Conservation (phyloP, 2,797 vertebrate species). For the Holocentrus rufus region DNA sequence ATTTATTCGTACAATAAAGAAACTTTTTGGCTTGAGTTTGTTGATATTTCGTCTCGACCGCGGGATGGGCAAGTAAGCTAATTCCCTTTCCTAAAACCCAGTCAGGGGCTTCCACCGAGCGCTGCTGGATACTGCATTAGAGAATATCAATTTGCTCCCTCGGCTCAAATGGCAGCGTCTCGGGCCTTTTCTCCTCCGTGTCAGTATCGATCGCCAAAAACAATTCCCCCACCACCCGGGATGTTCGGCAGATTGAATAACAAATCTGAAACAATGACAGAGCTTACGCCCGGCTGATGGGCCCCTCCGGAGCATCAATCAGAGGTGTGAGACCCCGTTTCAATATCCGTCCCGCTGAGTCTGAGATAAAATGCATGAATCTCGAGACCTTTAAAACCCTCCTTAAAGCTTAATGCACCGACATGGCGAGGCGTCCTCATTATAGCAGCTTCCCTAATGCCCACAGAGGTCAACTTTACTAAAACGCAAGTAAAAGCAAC, state of each 20-base stretch:
- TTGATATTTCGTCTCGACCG: not conserved
- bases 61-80: not conserved
- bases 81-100: conserved; percentile 10
- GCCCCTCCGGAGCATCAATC: conserved; percentile 32
- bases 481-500: not conserved
- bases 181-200: conserved; percentile 19
- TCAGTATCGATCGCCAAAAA: conserved; percentile 45
- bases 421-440: no score
- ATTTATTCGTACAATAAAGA: not conserved
- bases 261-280: conserved; percentile 27
- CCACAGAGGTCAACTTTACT: no score
- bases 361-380: not conserved
- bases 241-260: conserved; percentile 12
- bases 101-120: conserved; percentile 5
- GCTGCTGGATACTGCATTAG: conserved; percentile 26
- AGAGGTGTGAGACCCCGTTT: conserved; percentile 8
- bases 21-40: not conserved
- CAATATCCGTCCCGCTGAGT: conserved; percentile 15
- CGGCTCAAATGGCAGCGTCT: conserved; percentile 40
- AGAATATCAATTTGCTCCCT: conserved; percentile 49
- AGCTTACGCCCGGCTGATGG: conserved; percentile 45
- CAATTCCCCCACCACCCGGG: conserved; percentile 11
- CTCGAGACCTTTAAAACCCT: conserved; percentile 9
- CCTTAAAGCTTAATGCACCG: not conserved
- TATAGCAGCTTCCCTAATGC: no score